Evolutionary conservation across 2,113 vertebrate species (phyloP), one percentile per base, ranked within the genome.

Genomic region (Onychostruthus taczanowskii): DNA sequence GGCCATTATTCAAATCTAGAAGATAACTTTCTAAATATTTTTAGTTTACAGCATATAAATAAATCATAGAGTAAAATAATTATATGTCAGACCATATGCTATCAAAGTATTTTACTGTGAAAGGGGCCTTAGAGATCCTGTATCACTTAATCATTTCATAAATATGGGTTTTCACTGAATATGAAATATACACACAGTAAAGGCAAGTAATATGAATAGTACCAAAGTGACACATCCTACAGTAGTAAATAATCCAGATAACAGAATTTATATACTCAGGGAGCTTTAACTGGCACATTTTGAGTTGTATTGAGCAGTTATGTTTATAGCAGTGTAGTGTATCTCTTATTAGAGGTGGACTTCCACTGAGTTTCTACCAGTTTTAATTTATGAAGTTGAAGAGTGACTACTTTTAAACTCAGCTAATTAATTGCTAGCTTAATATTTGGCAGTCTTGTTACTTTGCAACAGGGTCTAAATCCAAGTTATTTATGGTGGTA

Each of bases 21-120:
- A 61, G 79, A 81, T 76, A 88, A 31, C 28, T 81, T 94, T 76
- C 68, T 61, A 92, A 96, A 78, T 70, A 68, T 84, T 90, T 95
- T 86, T 52, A 28, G 17, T 89, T 89, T 80, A 41, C 28, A 69
- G 37, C 33, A 62, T 90, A 49, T 17, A 75, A 92, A 95, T 88
- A 94, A 88, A 86, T 81, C 52, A 43, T 31, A 56, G 9, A 59
- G 9, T 73, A 77, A 90, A 86, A 84, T 91, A 90, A 94, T 84
- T 91, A 35, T 84, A 63, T 44, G 47, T 92, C 88, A 94, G 46
- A 82, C 62, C 73, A 74, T 70, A 87, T 94, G 44, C 55, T 87
- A 35, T 90, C 43, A 52, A 87, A 80, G 31, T 90, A 62, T 79
- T 95, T 58, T 67, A 56, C 64, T 76, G 11, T 22, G 3, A 66